Evolutionary conservation across 2,888 invertebrate species (phyloP), one percentile per base, ranked within the genome.

Genomic region (Craniophora ligustri): DNA sequence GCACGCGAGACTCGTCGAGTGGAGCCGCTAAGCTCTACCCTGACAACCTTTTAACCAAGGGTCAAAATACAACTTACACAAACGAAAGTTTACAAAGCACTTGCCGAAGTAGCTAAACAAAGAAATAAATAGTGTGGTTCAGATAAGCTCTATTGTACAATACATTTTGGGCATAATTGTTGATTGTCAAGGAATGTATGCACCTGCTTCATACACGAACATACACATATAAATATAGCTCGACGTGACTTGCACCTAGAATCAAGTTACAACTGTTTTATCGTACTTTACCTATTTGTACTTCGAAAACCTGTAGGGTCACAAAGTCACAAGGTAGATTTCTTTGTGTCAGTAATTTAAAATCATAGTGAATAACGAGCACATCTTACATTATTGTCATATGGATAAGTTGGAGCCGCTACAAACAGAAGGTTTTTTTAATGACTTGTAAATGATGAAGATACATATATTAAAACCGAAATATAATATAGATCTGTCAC

Each of bases 1-100:
- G 89, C 84, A 89, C 81, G 90, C 87, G 82, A 85, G 81, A 66
- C 81, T 77, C 82, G 79, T 63, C 77, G 76, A 74, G 72, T 80
- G 72, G 70, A 55, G 41, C 46, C 61, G 53, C 69, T 69, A 67
- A 76, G 75, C 84, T 80, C 78, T 75, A 80, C 76, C 78, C 74
- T 73, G 65, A 47, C 66, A 71, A 75, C 75, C 66, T 73, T 60
- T 48, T 57, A 61, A 40, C 46, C 39, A 65, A 65, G 66, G 40
- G 60, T 44, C 32, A 42, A 15, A 47, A 41, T 26, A 23, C 16
- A 31, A 26, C 18, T 42, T 39, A 21, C 23, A 28, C 5, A 40
- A 30, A 46, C 28, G 44, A 3, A 31, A 42, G 7, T 13, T 15
- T 21, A 41, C 10, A 21, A 28, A 39, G 7, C 3, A 18, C 2